Evolutionary conservation across 2,113 vertebrate species (phyloP), one percentile per base, ranked within the genome.

Genomic region (Todiramphus saurophagus): DNA sequence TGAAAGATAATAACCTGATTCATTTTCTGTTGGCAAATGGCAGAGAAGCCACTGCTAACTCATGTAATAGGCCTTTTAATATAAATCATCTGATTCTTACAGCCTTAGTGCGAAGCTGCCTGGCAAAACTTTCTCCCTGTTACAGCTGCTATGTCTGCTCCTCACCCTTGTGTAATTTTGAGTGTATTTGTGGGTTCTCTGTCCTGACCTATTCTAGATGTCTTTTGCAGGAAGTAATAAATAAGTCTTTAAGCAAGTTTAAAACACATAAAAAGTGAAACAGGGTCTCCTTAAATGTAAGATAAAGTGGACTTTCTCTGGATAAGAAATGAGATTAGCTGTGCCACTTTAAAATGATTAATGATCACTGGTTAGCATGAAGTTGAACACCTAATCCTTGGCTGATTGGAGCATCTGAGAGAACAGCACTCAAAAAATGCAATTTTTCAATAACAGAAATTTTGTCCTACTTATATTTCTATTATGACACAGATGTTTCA

Each of bases 301-400:
- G n/a, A 55, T 6, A 31, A 56, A 87, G 64, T 46, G 19, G 68
- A 17, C 55, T 83, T 90, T 83, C 55, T 87, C 68, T 94, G 64
- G 28, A 6, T 84, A 35, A 81, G 64, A 83, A 86, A 55, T 63
- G 24, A 86, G 56, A 88, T 94, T 87, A 95, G 56, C 62, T 78
- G n/a, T 70, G 73, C 41, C 83, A 92, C 86, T 88, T 97, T 55
- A 89, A 83, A 92, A 78, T 95, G 50, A 88, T 81, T 93, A 93
- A 63, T 69, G 78, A 70, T 85, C 59, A 28, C 46, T 81, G 31
- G 67, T 33, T 83, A 90, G 28, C n/a, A 33, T 89, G 80, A 92
- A 86, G 83, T 78, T 89, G 88, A 89, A 83, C 31, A 62, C 90
- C 27, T 80, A 92, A 70, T 95, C 28, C 59, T 90, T 80, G 60